Evolutionary conservation across 53 echinoderm and acorn worm genomes (phyloP), one percentile per base, ranked within the genome.

Genomic region (Henricia sp.): DNA sequence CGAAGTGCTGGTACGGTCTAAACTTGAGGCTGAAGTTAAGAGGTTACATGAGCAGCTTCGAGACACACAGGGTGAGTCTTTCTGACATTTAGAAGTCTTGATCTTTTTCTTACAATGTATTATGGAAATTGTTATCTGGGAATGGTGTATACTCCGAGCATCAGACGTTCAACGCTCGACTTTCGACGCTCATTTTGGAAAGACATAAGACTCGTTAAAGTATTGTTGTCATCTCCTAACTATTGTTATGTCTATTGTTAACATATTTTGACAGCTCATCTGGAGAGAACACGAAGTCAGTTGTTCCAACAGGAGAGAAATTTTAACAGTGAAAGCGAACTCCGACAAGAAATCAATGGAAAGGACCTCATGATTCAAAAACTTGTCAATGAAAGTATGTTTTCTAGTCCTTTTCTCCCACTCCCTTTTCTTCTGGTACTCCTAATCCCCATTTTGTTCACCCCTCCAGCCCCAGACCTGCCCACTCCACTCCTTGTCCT

Each of bases 21-120:
- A 96, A 42, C 84, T 96, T 28, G 96, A 96, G 70, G 87, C 87
- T 19, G 96, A 96, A 52, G 77, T 90, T 33, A 96, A 94, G 85
- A 87, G 88, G 55, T 52, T 91, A 8, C 90, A 94, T 48, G 92
- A 94, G 33, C 88, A 94, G 84, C 82, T 88, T 52, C 68, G 72
- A 58, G 89, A 93, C 44, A 74, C 87, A n/a, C 88, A 75, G 33
- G 93, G 96, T 96, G 82, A 84, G 89, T 10, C 4, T 4, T 1
- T 38, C 13, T 41, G 54, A 28, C 48, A 10, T 46, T 8, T 14
- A 46, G 48, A 46, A 46, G 14, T 46, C 48, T 46, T 46, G 48
- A 46, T 46, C 48, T 46, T n/a, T n/a, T n/a, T n/a, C n/a, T n/a
- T n/a, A n/a, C n/a, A n/a, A n/a, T n/a, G n/a, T n/a, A n/a, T n/a